Conservation (phyloP, 2,113 vertebrate species). For the Sinocyclocheilus anophthalmus region DNA sequence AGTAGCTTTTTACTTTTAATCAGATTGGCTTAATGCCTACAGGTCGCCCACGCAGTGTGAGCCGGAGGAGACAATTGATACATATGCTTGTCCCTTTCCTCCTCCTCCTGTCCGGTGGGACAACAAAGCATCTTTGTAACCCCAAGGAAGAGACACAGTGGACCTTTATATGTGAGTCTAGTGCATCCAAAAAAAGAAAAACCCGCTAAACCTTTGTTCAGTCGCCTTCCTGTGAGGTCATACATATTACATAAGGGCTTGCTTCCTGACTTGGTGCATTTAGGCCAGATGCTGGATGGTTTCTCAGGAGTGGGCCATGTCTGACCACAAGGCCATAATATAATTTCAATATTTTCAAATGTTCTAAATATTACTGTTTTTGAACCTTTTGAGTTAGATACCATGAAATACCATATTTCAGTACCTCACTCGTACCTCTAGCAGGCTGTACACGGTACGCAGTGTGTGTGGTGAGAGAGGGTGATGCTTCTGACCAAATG, state of each 20-base stretch:
- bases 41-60: not conserved
- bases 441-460: too few relatives aligned
- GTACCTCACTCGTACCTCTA: too few relatives aligned
- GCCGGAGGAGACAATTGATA: conserved; percentile 4
- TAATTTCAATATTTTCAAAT: too few relatives aligned
- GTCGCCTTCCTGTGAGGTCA: conserved; percentile 70
- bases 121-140: conserved; percentile 62
- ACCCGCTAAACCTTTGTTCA: conserved; percentile 42
- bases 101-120: conserved; percentile 23
- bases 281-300: not conserved
- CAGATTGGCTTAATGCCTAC: conserved; percentile 27
- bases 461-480: too few relatives aligned
- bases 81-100: conserved; percentile 16
- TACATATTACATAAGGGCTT: conserved; percentile 67
- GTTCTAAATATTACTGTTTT: too few relatives aligned
- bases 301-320: not conserved
- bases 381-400: too few relatives aligned
- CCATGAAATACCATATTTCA: too few relatives aligned
- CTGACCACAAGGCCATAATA: not conserved
- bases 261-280: conserved; percentile 45
- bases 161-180: conserved; percentile 45
- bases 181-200: conserved; percentile 39
- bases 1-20: conserved; percentile 28
- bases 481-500: too few relatives aligned
- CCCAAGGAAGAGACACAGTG: conserved; percentile 17